Percentiles rank a stretch among this genome's conserved stretches.
phyloP scores from a whole-genome alignment of 1,140 invertebrate genomes.

The Centruroides sculpturatus region DNA sequence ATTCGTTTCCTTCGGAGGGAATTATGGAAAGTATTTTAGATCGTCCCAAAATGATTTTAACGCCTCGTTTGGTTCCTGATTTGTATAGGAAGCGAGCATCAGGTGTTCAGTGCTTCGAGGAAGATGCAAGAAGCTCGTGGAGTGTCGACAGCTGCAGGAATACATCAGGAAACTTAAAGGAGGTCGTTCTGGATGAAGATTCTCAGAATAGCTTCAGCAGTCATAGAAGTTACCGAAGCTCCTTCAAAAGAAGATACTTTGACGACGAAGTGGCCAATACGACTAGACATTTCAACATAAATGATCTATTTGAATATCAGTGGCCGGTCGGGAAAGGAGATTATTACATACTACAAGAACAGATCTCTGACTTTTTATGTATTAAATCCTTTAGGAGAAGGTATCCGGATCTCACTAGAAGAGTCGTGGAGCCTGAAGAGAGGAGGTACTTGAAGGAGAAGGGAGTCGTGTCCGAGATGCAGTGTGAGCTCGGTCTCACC shows the following conservation, averaged over 20 bases:
- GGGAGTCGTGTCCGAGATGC: constrained; percentile 71
- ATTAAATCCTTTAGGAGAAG: constrained; percentile 91
- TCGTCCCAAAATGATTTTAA: too few relatives aligned
- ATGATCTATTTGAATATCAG: constrained; percentile 82
- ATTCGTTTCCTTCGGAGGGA: too few relatives aligned
- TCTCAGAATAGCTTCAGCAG: constrained; percentile 1
- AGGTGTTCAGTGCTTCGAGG: constrained; percentile 11
- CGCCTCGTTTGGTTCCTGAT: too few relatives aligned
- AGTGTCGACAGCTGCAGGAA: constrained; percentile 5
- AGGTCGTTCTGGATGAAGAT: constrained; percentile 2
- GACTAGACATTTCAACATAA: constrained; percentile 21
- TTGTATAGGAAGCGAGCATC: neutral
- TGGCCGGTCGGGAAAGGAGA: constrained; percentile 61
- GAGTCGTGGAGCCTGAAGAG: constrained; percentile 76
- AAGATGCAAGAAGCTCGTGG: constrained; percentile 18
- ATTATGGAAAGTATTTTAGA: too few relatives aligned
- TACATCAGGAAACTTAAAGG: neutral
- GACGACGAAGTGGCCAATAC: constrained; percentile 2
- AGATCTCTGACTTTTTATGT: constrained; percentile 78
- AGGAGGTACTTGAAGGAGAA: constrained; percentile 69
- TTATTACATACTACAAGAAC: constrained; percentile 75
- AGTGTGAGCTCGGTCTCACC: constrained; percentile 87
- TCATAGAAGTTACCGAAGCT: constrained; percentile 3
- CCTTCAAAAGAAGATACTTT: neutral
- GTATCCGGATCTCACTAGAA: constrained; percentile 74